A percentile compares a stretch with the other conserved stretches of the same genome.
Evolutionary conservation across 2,113 vertebrate species (phyloP).

Genomic region (Suncus etruscus): DNA sequence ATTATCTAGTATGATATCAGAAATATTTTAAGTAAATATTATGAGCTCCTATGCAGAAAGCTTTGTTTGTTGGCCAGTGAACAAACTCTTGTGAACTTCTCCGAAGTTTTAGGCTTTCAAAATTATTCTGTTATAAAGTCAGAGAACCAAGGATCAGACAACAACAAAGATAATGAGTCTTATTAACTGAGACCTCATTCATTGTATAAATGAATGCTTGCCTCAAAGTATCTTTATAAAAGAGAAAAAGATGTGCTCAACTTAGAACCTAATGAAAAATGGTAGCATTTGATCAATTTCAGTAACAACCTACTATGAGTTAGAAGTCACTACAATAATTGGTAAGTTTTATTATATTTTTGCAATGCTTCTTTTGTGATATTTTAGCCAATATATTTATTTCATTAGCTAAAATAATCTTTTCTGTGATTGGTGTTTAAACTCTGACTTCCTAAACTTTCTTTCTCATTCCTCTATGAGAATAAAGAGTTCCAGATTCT

Average conservation of each 20-base stretch:
- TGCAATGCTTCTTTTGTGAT: not conserved
- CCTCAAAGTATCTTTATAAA: not conserved
- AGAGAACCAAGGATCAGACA: not conserved
- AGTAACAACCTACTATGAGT: not conserved
- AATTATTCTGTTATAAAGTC: constrained; percentile 26
- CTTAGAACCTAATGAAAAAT: not conserved
- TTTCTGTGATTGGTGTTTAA: not conserved
- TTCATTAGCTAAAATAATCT: not conserved
- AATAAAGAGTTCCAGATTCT: not conserved
- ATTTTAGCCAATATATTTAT: not conserved
- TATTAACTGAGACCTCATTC: constrained; percentile 40
- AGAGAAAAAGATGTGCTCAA: not conserved
- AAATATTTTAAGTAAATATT: constrained; percentile 19
- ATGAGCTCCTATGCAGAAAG: constrained; percentile 43
- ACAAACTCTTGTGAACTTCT: constrained; percentile 52
- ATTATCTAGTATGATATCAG: not conserved
- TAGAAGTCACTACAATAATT: not conserved
- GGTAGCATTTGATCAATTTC: not conserved
- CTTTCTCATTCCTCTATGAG: not conserved
- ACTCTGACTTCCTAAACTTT: not conserved
- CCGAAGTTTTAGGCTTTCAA: constrained; percentile 64
- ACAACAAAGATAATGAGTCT: constrained; percentile 34
- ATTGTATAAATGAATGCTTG: not conserved
- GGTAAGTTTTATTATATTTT: not conserved
- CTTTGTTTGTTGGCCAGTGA: constrained; percentile 54